A percentile compares a stretch with the other conserved stretches of the same genome.
These are phyloP conservation scores for Pyrochroa serraticornis DNA, from an alignment of 2,888 invertebrate genomes.

Conservation along the genomic window DNA sequence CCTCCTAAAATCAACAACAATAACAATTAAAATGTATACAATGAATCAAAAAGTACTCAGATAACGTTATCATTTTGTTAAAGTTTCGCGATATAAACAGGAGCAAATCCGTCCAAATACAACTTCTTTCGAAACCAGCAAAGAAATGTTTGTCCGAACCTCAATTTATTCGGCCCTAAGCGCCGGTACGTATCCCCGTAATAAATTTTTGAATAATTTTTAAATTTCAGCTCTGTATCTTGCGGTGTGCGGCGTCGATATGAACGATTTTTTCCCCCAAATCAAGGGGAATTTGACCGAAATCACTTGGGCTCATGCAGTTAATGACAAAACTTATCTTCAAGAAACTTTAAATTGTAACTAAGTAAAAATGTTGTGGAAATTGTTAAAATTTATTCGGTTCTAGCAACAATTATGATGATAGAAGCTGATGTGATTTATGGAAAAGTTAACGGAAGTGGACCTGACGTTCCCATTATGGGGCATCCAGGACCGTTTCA, in stretches of 20 bases:
- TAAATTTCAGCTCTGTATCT: conserved; percentile 12
- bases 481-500: conserved; percentile 74
- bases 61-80: neutral
- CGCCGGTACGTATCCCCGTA: neutral
- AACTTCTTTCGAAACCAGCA: neutral
- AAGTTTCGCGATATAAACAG: neutral
- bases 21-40: too few relatives aligned
- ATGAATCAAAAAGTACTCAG: neutral
- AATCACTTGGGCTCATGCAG: conserved; percentile 86
- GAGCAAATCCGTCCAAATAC: neutral
- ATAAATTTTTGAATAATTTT: neutral
- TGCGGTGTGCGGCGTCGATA: conserved; percentile 23
- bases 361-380: conserved; percentile 31
- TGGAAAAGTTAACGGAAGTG: conserved; percentile 64
- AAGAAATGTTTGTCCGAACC: neutral
- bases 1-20: too few relatives aligned
- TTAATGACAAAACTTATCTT: conserved; percentile 73
- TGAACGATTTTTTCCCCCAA: conserved; percentile 58
- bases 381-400: neutral
- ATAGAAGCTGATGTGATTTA: conserved; percentile 85
- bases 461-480: conserved; percentile 74
- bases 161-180: neutral
- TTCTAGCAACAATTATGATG: conserved; percentile 63
- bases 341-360: conserved; percentile 66
- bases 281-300: conserved; percentile 69